These are phyloP conservation scores for Ianthella basta DNA, from an alignment of 37 sponge, comb jelly and placozoan species.

Conservation along the genomic window DNA sequence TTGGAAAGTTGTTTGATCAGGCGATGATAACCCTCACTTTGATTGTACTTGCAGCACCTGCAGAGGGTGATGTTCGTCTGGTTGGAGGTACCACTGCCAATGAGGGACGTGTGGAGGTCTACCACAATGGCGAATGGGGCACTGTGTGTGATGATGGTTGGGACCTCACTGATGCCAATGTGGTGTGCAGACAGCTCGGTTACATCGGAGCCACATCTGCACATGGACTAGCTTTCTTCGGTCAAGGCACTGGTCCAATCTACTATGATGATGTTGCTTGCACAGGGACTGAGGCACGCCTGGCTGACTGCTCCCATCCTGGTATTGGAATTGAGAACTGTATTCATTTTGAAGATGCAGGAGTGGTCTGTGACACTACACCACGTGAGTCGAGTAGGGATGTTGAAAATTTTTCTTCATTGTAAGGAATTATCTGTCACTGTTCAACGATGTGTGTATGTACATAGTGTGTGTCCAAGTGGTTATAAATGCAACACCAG, in stretches of 20 bases:
- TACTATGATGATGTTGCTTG: background rate
- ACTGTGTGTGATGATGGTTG: background rate
- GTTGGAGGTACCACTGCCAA: too few species aligned
- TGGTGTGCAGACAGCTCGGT: background rate
- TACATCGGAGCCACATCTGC: background rate
- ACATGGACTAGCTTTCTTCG: background rate
- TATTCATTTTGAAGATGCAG: background rate
- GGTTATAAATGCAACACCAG: too few species aligned
- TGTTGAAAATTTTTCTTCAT: too few species aligned
- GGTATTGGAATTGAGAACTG: background rate
- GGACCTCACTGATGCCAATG: background rate
- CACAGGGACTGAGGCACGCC: background rate
- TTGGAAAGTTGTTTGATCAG: too few species aligned
- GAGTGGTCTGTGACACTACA: background rate
- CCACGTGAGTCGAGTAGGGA: too few species aligned
- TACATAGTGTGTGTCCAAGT: too few species aligned
- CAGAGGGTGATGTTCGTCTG: too few species aligned
- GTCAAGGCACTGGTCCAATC: background rate
- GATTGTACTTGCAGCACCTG: too few species aligned
- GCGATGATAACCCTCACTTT: too few species aligned
- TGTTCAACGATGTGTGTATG: too few species aligned
- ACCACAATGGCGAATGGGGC: background rate
- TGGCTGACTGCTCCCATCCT: background rate
- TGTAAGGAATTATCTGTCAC: too few species aligned
- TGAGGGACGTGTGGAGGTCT: constrained; percentile 1